Evolutionary conservation across 2,113 vertebrate species (phyloP).

Genomic region (Promerops cafer): DNA sequence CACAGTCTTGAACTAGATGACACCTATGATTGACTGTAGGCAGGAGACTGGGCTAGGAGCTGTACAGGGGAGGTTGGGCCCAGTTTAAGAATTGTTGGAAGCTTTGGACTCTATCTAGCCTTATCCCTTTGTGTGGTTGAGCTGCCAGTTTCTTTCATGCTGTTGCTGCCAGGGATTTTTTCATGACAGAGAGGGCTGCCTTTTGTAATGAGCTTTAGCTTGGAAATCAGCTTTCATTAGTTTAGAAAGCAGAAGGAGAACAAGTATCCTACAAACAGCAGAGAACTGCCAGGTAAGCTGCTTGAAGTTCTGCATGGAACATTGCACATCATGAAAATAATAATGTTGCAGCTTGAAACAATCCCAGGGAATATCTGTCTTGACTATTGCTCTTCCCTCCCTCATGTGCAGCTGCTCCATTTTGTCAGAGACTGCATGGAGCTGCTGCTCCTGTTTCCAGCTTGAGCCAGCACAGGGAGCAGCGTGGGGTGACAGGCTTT

Average conservation of each 20-base stretch:
- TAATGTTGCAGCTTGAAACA: background rate
- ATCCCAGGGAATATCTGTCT: background rate
- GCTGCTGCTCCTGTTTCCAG: background rate
- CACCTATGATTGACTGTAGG: background rate
- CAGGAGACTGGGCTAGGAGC: background rate
- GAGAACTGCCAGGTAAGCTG: background rate
- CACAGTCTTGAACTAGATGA: background rate
- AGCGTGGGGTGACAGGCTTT: background rate
- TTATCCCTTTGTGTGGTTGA: background rate
- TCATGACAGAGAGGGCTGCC: background rate
- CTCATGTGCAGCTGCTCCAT: fast-evolving
- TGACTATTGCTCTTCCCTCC: background rate
- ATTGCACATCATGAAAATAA: background rate
- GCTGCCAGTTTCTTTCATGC: background rate
- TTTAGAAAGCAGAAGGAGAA: background rate
- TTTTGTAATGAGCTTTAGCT: background rate
- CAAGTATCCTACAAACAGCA: background rate
- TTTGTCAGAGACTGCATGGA: background rate
- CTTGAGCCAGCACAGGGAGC: fast-evolving
- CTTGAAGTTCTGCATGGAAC: background rate
- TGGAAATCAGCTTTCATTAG: background rate
- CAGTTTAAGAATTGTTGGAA: background rate
- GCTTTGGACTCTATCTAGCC: background rate
- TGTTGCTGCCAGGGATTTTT: background rate
- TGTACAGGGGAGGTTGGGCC: background rate